These are phyloP conservation scores for Drosophila rellima DNA, from an alignment of 2,888 invertebrate genomes.

Conservation along the genomic window DNA sequence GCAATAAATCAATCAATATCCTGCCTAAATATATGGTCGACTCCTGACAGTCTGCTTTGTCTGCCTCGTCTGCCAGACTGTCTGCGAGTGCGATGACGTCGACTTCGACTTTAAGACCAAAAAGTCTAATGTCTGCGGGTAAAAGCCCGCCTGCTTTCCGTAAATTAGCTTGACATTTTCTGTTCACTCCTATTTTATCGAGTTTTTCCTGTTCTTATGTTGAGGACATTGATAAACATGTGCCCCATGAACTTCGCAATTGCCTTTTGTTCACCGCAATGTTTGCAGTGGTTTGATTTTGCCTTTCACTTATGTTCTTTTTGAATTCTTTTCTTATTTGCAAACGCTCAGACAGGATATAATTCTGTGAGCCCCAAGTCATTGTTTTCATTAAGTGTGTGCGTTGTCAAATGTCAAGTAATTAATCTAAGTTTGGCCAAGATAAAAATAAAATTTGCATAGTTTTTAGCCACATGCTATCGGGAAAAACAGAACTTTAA, in stretches of 20 bases:
- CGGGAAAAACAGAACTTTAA: slow-evolving; percentile 2
- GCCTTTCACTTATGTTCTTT: slow-evolving; percentile 11
- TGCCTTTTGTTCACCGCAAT: slow-evolving; percentile 66
- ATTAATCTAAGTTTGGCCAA: slow-evolving; percentile 40
- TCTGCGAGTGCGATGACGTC: slow-evolving; percentile 37
- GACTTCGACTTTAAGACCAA: slow-evolving; percentile 43
- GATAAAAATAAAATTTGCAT: slow-evolving; percentile 3
- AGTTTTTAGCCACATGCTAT: slow-evolving; percentile 4
- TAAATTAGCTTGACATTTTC: slow-evolving; percentile 47
- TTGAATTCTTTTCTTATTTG: slow-evolving; percentile 46
- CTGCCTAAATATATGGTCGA: slow-evolving; percentile 50
- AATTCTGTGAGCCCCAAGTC: slow-evolving; percentile 38
- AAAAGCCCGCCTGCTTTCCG: slow-evolving; percentile 41
- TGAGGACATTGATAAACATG: slow-evolving; percentile 67
- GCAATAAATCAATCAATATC: slow-evolving; percentile 66
- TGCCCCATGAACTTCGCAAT: slow-evolving; percentile 63
- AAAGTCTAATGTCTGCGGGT: slow-evolving; percentile 60
- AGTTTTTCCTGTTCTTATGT: slow-evolving; percentile 24
- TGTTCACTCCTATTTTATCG: slow-evolving; percentile 9
- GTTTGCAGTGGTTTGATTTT: slow-evolving; percentile 48
- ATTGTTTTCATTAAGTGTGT: slow-evolving; percentile 21
- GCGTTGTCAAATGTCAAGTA: slow-evolving; percentile 62
- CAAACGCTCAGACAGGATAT: slow-evolving; percentile 64
- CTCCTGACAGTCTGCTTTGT: slow-evolving; percentile 8
- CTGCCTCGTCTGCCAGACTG: slow-evolving; percentile 31